Percentiles rank a stretch among this genome's conserved stretches.
Conservation (phyloP, 2,888 invertebrate species). For the Frankliniella intonsa region DNA sequence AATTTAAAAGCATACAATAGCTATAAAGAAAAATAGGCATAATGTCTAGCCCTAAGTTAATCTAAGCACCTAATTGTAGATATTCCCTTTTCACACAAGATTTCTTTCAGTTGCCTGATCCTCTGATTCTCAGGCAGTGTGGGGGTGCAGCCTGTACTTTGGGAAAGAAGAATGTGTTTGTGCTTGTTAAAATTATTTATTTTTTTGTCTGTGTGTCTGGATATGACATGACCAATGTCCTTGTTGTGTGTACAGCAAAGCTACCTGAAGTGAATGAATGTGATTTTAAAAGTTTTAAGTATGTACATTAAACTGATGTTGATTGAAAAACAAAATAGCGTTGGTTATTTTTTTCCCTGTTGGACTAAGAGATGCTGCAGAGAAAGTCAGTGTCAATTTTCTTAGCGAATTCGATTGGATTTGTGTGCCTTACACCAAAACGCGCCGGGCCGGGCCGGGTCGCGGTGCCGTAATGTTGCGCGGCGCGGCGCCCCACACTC, state of each 20-base stretch:
- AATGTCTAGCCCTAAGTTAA: neutral
- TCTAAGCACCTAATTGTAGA: neutral
- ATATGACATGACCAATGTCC: conserved; percentile 20
- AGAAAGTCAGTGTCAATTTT: no score
- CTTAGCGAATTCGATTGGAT: neutral
- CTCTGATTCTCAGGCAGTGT: neutral
- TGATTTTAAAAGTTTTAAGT: conserved; percentile 21
- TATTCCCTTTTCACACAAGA: neutral
- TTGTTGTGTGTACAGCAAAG: neutral
- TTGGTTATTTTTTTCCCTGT: neutral
- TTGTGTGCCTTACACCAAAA: neutral
- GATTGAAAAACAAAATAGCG: neutral
- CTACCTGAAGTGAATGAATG: conserved; percentile 14
- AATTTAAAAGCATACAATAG: neutral
- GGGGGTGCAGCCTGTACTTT: neutral
- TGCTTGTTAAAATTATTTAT: conserved; percentile 15
- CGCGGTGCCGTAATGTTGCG: neutral
- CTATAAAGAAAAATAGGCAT: neutral
- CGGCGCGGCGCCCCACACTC: neutral
- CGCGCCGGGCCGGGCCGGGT: neutral
- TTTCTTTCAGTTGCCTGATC: neutral
- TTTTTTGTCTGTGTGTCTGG: conserved; percentile 13
- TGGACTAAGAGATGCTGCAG: no score
- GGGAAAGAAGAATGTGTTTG: neutral
- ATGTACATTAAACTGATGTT: conserved; percentile 7